Percentiles rank a stretch among this genome's conserved stretches.
These are phyloP conservation scores for Acropternis orthonyx DNA, from an alignment of 2,797 vertebrate species.

Conservation along the genomic window DNA sequence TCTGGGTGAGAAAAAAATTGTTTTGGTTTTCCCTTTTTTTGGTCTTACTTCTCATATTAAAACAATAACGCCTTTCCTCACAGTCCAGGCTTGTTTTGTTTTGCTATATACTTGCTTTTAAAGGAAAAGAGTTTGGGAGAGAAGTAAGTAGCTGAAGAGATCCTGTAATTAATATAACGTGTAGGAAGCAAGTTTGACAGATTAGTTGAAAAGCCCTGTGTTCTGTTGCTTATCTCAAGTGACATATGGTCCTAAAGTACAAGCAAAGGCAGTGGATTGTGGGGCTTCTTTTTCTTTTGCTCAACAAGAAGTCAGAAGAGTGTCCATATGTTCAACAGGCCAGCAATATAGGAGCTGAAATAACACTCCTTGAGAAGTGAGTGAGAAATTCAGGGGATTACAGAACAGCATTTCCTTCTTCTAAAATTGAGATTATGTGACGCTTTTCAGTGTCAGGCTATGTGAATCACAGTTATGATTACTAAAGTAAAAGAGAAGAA, in stretches of 20 bases:
- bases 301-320: background rate
- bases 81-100: background rate
- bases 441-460: background rate
- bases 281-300: background rate
- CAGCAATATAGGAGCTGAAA: background rate
- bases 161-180: slow-evolving; percentile 60
- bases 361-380: background rate
- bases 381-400: slow-evolving; percentile 1
- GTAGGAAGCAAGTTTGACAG: slow-evolving; percentile 43
- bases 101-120: slow-evolving; percentile 2
- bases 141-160: slow-evolving; percentile 27
- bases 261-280: background rate
- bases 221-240: slow-evolving; percentile 54
- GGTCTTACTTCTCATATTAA: background rate
- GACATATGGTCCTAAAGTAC: slow-evolving; percentile 12
- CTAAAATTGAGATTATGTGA: background rate
- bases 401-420: background rate
- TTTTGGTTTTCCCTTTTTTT: background rate
- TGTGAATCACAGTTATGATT: slow-evolving; percentile 26
- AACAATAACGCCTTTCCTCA: background rate
- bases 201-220: slow-evolving; percentile 30
- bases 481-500: slow-evolving; percentile 36
- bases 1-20: background rate
- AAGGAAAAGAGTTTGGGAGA: background rate
- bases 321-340: background rate